Evolutionary conservation across 2,888 invertebrate genomes (phyloP).

Genomic region (Pyralis farinalis): DNA sequence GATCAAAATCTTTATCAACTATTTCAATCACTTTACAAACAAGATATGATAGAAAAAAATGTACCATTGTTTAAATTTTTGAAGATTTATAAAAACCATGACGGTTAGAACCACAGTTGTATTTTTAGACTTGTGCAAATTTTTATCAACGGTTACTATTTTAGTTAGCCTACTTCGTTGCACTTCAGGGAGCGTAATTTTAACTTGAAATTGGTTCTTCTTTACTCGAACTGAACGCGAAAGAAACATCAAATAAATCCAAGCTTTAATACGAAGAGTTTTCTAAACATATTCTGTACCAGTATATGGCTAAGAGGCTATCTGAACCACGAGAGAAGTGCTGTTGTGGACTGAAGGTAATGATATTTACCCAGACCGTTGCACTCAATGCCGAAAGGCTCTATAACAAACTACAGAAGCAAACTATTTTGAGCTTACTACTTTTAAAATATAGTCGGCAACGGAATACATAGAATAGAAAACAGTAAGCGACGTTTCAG

Average conservation of each 20-base stretch:
- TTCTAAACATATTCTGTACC: slow-evolving; percentile 20
- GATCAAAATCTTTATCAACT: no score
- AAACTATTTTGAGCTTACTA: slow-evolving; percentile 14
- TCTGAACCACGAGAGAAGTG: slow-evolving; percentile 45
- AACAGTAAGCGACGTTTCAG: slow-evolving; percentile 17
- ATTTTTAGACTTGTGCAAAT: no score
- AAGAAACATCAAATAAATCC: slow-evolving; percentile 2
- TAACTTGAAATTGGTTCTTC: neutral
- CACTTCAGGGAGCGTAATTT: no score
- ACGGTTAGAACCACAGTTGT: no score
- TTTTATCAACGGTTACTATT: no score
- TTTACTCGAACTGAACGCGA: neutral
- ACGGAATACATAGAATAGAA: slow-evolving; percentile 8
- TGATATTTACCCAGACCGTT: slow-evolving; percentile 60
- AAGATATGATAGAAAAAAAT: no score
- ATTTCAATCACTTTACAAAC: no score
- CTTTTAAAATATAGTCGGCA: slow-evolving; percentile 7
- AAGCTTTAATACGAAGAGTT: slow-evolving; percentile 10
- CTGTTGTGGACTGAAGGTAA: slow-evolving; percentile 64
- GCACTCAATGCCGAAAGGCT: slow-evolving; percentile 24
- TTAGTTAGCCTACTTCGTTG: no score
- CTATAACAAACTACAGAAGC: slow-evolving; percentile 14
- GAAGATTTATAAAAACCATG: no score
- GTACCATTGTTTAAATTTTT: no score
- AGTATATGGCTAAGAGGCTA: slow-evolving; percentile 54